These are phyloP conservation scores for Xiphophorus hellerii DNA, from an alignment of 2,113 vertebrate genomes.

Conservation along the genomic window DNA sequence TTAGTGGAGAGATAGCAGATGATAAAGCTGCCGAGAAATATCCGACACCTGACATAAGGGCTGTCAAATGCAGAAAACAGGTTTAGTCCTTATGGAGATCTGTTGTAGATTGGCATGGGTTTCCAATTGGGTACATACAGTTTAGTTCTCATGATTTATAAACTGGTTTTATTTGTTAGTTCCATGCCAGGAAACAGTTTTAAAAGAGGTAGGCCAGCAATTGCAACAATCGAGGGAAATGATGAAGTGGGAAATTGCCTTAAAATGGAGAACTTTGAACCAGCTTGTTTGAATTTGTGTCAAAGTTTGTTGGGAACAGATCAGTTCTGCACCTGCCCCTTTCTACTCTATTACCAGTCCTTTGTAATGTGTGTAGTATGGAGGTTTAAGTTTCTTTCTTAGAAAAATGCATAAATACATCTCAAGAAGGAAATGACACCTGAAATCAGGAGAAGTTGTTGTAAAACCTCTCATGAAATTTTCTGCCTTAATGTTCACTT, in stretches of 20 bases:
- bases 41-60: slow-evolving; percentile 18
- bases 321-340: not conserved
- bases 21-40: slow-evolving; percentile 17
- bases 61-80: slow-evolving; percentile 12
- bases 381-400: not conserved
- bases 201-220: not conserved
- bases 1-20: slow-evolving; percentile 20
- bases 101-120: not conserved
- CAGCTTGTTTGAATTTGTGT: not conserved
- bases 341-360: not conserved
- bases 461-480: not conserved
- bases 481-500: not conserved
- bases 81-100: not conserved
- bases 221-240: not conserved
- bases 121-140: not conserved
- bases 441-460: not conserved
- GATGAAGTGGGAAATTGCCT: not conserved
- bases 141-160: not conserved
- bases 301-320: not conserved
- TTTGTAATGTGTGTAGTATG: not conserved
- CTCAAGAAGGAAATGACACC: not conserved
- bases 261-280: not conserved
- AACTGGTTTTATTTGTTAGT: not conserved
- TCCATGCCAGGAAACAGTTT: not conserved
- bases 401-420: not conserved